Base-by-base conservation (phyloP, 2,888 invertebrate species). In the Aphodius sticticus region DNA sequence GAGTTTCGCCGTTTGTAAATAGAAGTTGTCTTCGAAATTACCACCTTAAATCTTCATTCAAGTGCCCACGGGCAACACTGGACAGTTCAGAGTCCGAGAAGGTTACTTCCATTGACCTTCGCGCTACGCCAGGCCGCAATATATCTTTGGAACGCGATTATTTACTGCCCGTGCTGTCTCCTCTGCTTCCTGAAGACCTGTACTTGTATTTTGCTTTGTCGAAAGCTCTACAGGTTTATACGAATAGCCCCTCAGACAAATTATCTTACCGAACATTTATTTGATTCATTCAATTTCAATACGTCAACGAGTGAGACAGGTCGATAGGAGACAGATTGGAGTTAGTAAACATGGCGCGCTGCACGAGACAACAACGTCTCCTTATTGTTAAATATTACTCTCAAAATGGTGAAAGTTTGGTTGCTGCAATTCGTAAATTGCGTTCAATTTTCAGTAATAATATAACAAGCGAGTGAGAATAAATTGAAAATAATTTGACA, bases 31-130 rank as follows among this genome's bases (percentile, higher is more conserved):
- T 16, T 14, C 78, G 75, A 69, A 78, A 78, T 75, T 78, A 75
- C 74, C 74, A 69, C 69, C 69, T 69, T 78, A 72, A 78, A 78
- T 78, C 74, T 78, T 78, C 77, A 78, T 74, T 74, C 78, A 75
- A 78, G 78, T 78, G 78, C 74, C 78, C 9, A 37, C 53, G 75
- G 78, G 75, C 70, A 74, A 53, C 53, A 5, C 75, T 35, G 16
- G 78, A 78, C 74, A 53, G 74, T 36, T 15, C 75, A 7, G 35
- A 14, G 77, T 26, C 35, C 38, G 16, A 69, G 26, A 71, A 75
- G 75, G 78, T 78, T 78, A 78, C 75, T 78, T 69, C 74, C 78
- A 70, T 74, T 78, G 78, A 78, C 78, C 78, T 74, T 78, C 74
- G 69, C 78, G 75, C 36, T 78, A 6, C 69, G n/a, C 69, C 69